Evolutionary conservation across 2,888 invertebrate genomes (phyloP).

Genomic region (Tipula vernalis): DNA sequence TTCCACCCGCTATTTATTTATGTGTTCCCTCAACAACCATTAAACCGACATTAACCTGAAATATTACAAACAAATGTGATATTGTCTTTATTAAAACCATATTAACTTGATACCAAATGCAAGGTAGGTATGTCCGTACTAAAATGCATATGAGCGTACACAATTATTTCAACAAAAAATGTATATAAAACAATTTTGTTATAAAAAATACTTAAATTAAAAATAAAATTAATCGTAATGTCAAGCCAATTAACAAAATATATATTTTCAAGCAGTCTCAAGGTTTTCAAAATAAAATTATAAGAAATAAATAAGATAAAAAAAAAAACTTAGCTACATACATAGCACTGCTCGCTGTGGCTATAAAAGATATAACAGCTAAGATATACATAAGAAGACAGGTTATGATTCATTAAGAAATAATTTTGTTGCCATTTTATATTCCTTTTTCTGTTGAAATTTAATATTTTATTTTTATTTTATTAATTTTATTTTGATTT

Average conservation of each 20-base stretch:
- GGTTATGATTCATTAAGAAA: conserved; percentile 4
- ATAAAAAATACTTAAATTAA: background rate
- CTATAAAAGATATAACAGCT: background rate
- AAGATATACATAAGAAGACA: background rate
- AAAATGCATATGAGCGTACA: background rate
- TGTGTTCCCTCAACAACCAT: too few relatives aligned
- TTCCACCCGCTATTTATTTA: too few relatives aligned
- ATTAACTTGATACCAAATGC: background rate
- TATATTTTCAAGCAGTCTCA: background rate
- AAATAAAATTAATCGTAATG: conserved; percentile 6
- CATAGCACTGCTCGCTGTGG: background rate
- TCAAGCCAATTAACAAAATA: conserved; percentile 1
- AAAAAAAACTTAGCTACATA: background rate
- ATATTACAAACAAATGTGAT: background rate
- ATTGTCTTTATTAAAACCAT: background rate
- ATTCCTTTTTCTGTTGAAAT: background rate
- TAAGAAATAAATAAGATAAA: background rate
- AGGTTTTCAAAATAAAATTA: background rate
- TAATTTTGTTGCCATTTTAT: conserved; percentile 4
- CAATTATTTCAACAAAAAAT: background rate
- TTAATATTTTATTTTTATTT: background rate
- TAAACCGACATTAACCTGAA: too few relatives aligned
- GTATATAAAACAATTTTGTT: background rate
- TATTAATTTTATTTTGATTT: background rate
- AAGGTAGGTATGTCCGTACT: background rate